These are phyloP conservation scores for Stegostoma tigrinum DNA, from an alignment of 2,113 vertebrate species.

Conservation along the genomic window DNA sequence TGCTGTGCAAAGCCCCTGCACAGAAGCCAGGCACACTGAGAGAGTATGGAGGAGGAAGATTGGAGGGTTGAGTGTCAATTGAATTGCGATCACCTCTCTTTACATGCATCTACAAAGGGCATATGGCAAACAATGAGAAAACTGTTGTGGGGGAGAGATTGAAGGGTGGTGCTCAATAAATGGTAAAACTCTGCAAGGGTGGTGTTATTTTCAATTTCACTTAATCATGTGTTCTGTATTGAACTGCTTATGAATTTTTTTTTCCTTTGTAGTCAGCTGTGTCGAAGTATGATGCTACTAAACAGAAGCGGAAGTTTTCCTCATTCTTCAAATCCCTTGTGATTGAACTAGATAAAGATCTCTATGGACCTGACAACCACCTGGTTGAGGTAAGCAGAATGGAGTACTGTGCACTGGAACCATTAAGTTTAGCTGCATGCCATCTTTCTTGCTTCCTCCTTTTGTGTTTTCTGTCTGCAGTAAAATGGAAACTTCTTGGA, in stretches of 20 bases:
- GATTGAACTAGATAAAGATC: constrained; percentile 96
- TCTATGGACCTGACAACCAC: constrained; percentile 98
- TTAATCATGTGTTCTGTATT: neutral
- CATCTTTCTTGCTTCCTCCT: neutral
- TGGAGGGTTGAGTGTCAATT: neutral
- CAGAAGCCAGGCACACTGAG: neutral
- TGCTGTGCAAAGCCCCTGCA: neutral
- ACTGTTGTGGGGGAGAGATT: neutral
- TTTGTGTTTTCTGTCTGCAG: neutral
- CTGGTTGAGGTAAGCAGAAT: constrained; percentile 81
- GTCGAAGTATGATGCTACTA: constrained; percentile 97
- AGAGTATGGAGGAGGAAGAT: neutral
- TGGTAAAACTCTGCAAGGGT: neutral
- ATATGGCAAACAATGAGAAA: neutral
- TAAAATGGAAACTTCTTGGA: neutral
- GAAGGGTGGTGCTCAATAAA: neutral
- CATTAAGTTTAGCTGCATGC: neutral
- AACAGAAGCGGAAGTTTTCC: constrained; percentile 98
- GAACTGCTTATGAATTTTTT: constrained; percentile 38
- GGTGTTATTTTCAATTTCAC: neutral
- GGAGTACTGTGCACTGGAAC: neutral
- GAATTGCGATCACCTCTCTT: neutral
- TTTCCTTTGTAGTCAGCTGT: constrained; percentile 75
- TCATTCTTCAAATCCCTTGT: constrained; percentile 99
- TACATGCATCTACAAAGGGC: neutral